These are phyloP conservation scores for Catocala sponsa DNA, from an alignment of 2,888 invertebrate species.

Conservation along the genomic window DNA sequence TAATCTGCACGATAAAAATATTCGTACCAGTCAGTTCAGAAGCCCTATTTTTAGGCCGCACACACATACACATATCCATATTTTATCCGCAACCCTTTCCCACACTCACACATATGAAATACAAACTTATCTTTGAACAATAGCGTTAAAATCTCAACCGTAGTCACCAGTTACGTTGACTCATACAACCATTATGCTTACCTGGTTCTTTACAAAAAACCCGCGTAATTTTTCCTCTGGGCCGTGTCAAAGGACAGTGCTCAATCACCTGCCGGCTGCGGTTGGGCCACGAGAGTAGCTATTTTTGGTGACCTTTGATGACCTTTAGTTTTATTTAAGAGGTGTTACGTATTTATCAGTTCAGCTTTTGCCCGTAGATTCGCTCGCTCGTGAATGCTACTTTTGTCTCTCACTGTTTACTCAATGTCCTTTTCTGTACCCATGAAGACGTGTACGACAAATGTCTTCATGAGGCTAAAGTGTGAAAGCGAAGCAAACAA, in stretches of 20 bases:
- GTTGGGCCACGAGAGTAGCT: constrained; percentile 55
- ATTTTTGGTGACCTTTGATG: constrained; percentile 3
- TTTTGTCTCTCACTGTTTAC: too few species aligned
- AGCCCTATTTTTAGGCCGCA: too few species aligned
- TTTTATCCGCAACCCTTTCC: background rate
- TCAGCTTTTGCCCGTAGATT: too few species aligned
- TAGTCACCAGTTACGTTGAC: constrained; percentile 61
- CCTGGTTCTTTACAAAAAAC: constrained; percentile 74
- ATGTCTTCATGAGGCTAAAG: too few species aligned
- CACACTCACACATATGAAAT: constrained; percentile 1
- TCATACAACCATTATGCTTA: constrained; percentile 65
- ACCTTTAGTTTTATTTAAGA: background rate
- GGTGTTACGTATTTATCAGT: too few species aligned
- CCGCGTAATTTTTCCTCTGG: constrained; percentile 78
- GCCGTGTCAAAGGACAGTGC: constrained; percentile 81
- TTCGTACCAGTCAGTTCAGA: too few species aligned
- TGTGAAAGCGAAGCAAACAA: too few species aligned
- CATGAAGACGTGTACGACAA: too few species aligned
- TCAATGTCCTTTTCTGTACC: too few species aligned
- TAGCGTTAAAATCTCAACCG: constrained; percentile 46
- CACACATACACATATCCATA: too few species aligned
- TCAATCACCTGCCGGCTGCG: constrained; percentile 78
- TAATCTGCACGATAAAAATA: too few species aligned
- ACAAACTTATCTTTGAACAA: constrained; percentile 16
- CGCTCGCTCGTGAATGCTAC: too few species aligned